Base-by-base conservation (phyloP, 2,888 invertebrate species). In the Diarsia dahlii region DNA sequence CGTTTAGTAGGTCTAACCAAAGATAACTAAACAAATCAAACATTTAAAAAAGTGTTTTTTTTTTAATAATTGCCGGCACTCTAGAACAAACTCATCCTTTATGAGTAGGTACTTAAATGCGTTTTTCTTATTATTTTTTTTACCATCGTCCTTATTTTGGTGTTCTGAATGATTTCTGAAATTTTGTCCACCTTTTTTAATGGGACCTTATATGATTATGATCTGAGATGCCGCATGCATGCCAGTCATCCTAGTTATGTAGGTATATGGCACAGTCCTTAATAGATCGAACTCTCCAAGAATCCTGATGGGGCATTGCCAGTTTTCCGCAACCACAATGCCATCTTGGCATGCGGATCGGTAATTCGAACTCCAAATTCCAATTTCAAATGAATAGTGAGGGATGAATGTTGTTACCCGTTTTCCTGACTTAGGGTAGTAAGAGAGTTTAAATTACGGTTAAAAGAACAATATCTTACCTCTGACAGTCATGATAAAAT, bases 261-360 rank as follows among this genome's bases (percentile, higher is more conserved):
- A 56, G 54, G 3, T 39, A 63, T 3, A 52, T 20, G 20, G n/a
- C 3, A 10, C n/a, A 18, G 5, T 39, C 15, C 39, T 28, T 39
- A 48, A 63, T 50, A 54, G 12, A 78, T 72, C n/a, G n/a, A 12
- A 60, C 46, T n/a, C 18, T n/a, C 4, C 34, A 13, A n/a, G n/a
- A 78, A 78, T 20, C n/a, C 56, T 46, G 45, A 34, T 56, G 50
- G 56, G 15, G 52, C 34, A 46, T 54, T 65, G 81, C 48, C 34
- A 76, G 18, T 48, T 39, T 39, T 10, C 69, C 60, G 9, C n/a
- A 34, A 70, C 50, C 54, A 39, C 71, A 46, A 39, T 46, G 23
- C 15, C 23, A 52, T 65, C 54, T 67, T 58, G 52, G 75, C 74
- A 74, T 28, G 64, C 56, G 15, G 46, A 65, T 46, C n/a, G 45